Evolutionary conservation across 2,113 vertebrate genomes (phyloP).

Genomic region (Gymnogyps californianus): DNA sequence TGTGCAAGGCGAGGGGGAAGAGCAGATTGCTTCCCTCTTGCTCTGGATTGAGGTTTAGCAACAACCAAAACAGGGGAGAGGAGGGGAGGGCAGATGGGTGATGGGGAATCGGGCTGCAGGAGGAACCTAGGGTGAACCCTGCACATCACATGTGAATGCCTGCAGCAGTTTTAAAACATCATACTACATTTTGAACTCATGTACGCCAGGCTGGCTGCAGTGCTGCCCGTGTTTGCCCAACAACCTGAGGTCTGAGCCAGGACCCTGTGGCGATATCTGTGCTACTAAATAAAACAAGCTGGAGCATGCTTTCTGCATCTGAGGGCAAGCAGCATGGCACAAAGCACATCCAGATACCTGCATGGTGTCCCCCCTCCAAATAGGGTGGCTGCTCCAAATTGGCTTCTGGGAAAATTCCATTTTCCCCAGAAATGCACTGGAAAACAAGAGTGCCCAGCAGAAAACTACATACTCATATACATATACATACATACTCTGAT

Average conservation of each 20-base stretch:
- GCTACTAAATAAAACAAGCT: neutral
- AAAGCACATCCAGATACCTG: neutral
- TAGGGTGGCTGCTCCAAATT: neutral
- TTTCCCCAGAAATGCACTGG: neutral
- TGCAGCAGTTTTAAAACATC: neutral
- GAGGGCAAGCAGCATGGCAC: neutral
- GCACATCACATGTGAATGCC: neutral
- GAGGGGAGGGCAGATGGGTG: neutral
- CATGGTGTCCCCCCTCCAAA: neutral
- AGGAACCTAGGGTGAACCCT: neutral
- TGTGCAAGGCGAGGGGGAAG: neutral
- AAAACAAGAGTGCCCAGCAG: neutral
- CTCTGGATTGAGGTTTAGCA: neutral
- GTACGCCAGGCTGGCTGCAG: neutral
- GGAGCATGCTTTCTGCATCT: neutral
- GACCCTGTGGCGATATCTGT: neutral
- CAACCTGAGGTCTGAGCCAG: neutral
- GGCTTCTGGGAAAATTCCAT: neutral
- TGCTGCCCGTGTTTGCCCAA: accelerated
- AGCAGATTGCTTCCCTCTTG: neutral
- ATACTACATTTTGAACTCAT: neutral
- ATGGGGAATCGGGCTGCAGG: neutral
- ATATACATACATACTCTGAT: accelerated
- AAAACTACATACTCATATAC: neutral
- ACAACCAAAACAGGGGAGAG: neutral